Conservation (phyloP, 2,797 vertebrate species). For the Oryzias dopingdopingensis region DNA sequence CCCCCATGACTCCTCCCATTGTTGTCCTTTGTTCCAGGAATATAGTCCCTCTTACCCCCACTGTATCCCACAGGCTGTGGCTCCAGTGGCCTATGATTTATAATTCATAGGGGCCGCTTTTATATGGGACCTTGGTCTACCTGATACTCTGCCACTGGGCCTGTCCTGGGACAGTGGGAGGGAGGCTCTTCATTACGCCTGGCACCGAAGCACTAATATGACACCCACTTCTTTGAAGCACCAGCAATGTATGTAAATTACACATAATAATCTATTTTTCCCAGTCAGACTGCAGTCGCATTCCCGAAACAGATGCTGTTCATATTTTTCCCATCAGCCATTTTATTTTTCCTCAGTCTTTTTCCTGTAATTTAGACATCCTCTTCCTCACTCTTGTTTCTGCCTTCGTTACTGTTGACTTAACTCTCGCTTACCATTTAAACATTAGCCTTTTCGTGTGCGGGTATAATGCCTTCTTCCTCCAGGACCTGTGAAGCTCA, state of each 20-base stretch:
- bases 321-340: slow-evolving; percentile 15
- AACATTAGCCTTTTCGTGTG: slow-evolving; percentile 27
- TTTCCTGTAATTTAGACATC: slow-evolving; percentile 6
- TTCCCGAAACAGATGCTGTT: slow-evolving; percentile 48
- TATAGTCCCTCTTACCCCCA: slow-evolving; percentile 73
- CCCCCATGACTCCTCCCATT: slow-evolving; percentile 60
- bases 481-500: slow-evolving; percentile 61
- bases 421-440: slow-evolving; percentile 36
- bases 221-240: slow-evolving; percentile 67
- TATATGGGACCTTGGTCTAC: slow-evolving; percentile 84
- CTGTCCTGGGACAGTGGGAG: slow-evolving; percentile 73
- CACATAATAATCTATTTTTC: slow-evolving; percentile 66
- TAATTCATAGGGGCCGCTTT: slow-evolving; percentile 88
- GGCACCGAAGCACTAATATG: slow-evolving; percentile 71
- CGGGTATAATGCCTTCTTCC: slow-evolving; percentile 51
- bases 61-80: slow-evolving; percentile 82
- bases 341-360: slow-evolving; percentile 35
- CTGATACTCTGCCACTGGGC: slow-evolving; percentile 81
- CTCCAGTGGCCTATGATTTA: slow-evolving; percentile 87
- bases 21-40: slow-evolving; percentile 84
- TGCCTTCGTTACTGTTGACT: slow-evolving; percentile 24
- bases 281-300: slow-evolving; percentile 43
- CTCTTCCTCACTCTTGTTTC: slow-evolving; percentile 4
- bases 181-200: slow-evolving; percentile 74
- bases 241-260: slow-evolving; percentile 64